Evolutionary conservation across 2,113 vertebrate species (phyloP).

Genomic region (Gobio gobio): DNA sequence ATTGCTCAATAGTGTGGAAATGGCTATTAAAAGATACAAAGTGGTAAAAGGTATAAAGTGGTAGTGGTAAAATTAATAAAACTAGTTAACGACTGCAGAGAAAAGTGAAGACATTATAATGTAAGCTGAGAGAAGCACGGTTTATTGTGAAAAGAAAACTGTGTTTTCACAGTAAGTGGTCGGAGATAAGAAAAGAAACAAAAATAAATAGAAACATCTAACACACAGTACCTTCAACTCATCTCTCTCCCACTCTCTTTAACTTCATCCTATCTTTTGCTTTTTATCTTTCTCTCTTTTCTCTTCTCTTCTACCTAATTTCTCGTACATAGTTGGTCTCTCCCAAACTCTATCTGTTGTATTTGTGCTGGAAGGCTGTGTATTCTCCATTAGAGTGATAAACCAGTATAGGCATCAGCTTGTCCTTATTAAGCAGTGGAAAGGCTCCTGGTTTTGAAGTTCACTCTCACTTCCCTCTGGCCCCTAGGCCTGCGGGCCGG

Average conservation of each 20-base stretch:
- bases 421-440: conserved; percentile 55
- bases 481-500: conserved; percentile 48
- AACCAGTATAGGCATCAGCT: conserved; percentile 49
- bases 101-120: background rate
- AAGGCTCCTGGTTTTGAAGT: conserved; percentile 53
- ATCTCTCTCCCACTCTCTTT: background rate
- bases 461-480: conserved; percentile 33
- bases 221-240: background rate
- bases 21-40: background rate
- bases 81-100: background rate
- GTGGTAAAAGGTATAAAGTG: background rate
- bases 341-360: background rate
- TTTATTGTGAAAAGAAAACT: background rate
- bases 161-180: background rate
- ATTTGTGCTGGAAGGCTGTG: conserved; percentile 39
- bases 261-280: background rate
- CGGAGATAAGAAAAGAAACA: background rate
- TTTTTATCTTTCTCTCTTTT: background rate
- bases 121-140: background rate
- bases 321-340: background rate
- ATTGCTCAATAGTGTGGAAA: conserved; percentile 16
- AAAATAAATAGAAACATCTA: background rate
- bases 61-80: background rate
- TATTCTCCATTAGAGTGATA: conserved; percentile 52
- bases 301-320: background rate